Evolutionary conservation across 1,140 invertebrate genomes (phyloP).

Genomic region (Leptinotarsa defecta): DNA sequence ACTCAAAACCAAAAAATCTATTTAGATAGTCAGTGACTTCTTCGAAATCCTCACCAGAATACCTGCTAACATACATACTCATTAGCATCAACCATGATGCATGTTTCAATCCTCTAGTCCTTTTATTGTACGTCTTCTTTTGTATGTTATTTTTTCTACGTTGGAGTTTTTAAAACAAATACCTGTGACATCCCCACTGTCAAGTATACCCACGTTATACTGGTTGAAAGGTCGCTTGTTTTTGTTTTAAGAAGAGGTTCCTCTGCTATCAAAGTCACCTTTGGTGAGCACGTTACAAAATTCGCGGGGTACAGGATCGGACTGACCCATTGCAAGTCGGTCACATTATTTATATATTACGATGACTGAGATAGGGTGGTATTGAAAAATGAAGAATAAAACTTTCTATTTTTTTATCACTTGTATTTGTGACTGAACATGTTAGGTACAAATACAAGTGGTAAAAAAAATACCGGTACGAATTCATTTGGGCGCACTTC

Average conservation of each 20-base stretch:
- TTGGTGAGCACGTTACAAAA: slow-evolving; percentile 19
- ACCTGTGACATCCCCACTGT: slow-evolving; percentile 46
- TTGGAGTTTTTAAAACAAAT: slow-evolving; percentile 44
- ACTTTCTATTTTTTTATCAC: no score
- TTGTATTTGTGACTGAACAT: no score
- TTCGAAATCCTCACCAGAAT: no score
- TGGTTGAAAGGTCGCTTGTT: slow-evolving; percentile 29
- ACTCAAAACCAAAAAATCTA: no score
- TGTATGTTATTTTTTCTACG: slow-evolving; percentile 39
- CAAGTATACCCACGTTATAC: slow-evolving; percentile 45
- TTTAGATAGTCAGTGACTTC: no score
- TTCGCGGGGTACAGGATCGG: neutral
- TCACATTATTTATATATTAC: no score
- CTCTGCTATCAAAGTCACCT: slow-evolving; percentile 19
- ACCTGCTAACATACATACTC: neutral
- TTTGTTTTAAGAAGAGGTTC: slow-evolving; percentile 28
- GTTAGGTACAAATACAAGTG: no score
- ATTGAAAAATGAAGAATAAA: no score
- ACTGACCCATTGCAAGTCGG: neutral
- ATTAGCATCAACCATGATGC: slow-evolving; percentile 21
- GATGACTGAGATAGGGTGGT: no score
- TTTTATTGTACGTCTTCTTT: slow-evolving; percentile 24
- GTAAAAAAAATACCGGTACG: no score
- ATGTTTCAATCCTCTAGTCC: slow-evolving; percentile 5
- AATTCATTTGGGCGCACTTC: no score